These are phyloP conservation scores for Microtus pennsylvanicus DNA, from an alignment of 2,113 vertebrate species.

Conservation along the genomic window DNA sequence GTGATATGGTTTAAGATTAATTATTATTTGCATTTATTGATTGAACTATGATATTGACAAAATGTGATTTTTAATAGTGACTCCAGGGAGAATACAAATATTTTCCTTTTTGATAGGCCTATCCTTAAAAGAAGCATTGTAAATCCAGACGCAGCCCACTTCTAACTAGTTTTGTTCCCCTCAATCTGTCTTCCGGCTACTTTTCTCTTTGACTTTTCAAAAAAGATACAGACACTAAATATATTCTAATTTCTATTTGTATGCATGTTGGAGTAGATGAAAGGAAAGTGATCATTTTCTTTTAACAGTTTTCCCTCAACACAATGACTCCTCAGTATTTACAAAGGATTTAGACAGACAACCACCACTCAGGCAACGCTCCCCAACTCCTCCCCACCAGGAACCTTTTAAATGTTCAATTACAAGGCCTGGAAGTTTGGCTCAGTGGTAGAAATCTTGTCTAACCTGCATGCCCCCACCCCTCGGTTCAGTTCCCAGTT, in stretches of 20 bases:
- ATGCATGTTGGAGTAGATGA: not conserved
- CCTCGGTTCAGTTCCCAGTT: not conserved
- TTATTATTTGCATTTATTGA: slow-evolving; percentile 23
- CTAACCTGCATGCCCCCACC: not conserved
- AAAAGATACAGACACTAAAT: not conserved
- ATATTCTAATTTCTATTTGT: not conserved
- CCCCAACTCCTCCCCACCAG: slow-evolving; percentile 23
- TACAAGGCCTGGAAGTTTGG: not conserved
- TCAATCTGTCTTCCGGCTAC: not conserved
- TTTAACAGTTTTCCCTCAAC: slow-evolving; percentile 34
- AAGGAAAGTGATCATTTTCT: not conserved
- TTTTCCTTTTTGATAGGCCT: not conserved
- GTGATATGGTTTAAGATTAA: slow-evolving; percentile 52
- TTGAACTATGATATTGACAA: slow-evolving; percentile 31
- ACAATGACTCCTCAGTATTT: slow-evolving; percentile 38
- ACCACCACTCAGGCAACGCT: slow-evolving; percentile 39
- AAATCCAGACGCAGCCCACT: not conserved
- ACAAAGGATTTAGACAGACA: slow-evolving; percentile 5
- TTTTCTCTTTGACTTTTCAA: not conserved
- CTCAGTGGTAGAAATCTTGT: not conserved
- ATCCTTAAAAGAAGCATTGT: not conserved
- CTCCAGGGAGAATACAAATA: slow-evolving; percentile 48
- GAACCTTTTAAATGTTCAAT: slow-evolving; percentile 53
- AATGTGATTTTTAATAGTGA: slow-evolving; percentile 44
- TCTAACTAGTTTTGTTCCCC: not conserved